Base-by-base conservation (phyloP, 2,888 invertebrate species). In the Cyclophora punctaria region DNA sequence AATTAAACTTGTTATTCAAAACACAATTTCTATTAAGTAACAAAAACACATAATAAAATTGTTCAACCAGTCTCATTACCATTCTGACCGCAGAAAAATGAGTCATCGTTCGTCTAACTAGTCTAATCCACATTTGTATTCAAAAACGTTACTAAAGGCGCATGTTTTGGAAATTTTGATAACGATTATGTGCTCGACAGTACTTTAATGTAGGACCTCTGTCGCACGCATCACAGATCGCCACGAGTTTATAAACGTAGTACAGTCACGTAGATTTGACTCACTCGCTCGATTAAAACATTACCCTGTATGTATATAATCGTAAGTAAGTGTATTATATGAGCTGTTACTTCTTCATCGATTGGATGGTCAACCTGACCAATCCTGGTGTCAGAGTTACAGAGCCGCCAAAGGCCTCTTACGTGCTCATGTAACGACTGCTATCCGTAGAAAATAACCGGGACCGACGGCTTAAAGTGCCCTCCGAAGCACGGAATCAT, bases 231-330 rank as follows among this genome's bases (percentile, higher is more conserved):
- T 70, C 64, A 64, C 59, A 66, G 67, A 71, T 69, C 71, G 69
- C 70, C 64, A 63, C 57, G 56, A 57, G 58, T 58, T 59, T 64
- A 55, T 64, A 67, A 65, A 63, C 63, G 66, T 62, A 80, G 75
- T 78, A 80, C 78, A 75, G 73, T 81, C 82, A 81, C 81, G 82
- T 82, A 76, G 63, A 70, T 60, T 71, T 56, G 74, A 73, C 57
- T 75, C 73, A 75, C 60, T 52, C 53, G 56, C 53, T 37, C 5
- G 37, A 37, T 37, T 37, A 37, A 37, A 20, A 37, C 5, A 37
- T 44, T 34, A 42, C 51, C 20, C 20, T 54, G 52, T 54, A 52
- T 57, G 48, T 46, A 56, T 49, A 54, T 48, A 48, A 20, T 20
- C 20, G 20, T 20, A 20, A 20, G 20, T 20, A 20, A 20, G 20